Conservation (phyloP, 2,888 invertebrate genomes). For the Pediacus dermestoides region DNA sequence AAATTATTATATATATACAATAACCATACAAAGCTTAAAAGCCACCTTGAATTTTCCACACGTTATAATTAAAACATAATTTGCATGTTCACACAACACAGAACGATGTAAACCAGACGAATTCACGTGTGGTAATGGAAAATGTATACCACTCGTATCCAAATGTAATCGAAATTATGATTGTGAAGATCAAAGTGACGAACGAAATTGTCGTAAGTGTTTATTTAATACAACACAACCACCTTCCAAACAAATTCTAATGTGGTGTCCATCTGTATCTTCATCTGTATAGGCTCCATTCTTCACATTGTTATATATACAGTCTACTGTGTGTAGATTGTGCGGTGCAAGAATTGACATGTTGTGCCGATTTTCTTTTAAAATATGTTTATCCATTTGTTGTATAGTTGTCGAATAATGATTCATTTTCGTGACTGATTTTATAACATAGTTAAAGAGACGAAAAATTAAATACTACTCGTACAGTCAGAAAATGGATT, state of each 20-base stretch:
- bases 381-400: too few relatives aligned
- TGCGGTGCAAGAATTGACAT: too few relatives aligned
- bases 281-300: slow-evolving; percentile 13
- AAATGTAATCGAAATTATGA: slow-evolving; percentile 61
- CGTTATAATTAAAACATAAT: too few relatives aligned
- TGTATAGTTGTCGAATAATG: too few relatives aligned
- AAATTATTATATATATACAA: too few relatives aligned
- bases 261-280: slow-evolving; percentile 10
- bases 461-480: too few relatives aligned
- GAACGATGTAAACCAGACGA: slow-evolving; percentile 60
- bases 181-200: slow-evolving; percentile 58
- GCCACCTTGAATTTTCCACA: slow-evolving; percentile 1
- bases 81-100: slow-evolving; percentile 11
- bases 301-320: too few relatives aligned
- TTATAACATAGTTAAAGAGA: too few relatives aligned
- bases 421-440: too few relatives aligned
- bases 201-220: slow-evolving; percentile 52
- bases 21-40: slow-evolving; percentile 13
- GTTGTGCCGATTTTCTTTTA: too few relatives aligned
- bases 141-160: slow-evolving; percentile 55
- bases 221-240: slow-evolving; percentile 11
- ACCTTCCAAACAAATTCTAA: slow-evolving; percentile 11
- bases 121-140: slow-evolving; percentile 60
- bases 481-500: too few relatives aligned
- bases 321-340: too few relatives aligned